Percentiles rank a stretch among this genome's conserved stretches.
These are phyloP conservation scores for Lytechinus variegatus DNA, from an alignment of 35 echinoderm and acorn worm species.

Conservation along the genomic window DNA sequence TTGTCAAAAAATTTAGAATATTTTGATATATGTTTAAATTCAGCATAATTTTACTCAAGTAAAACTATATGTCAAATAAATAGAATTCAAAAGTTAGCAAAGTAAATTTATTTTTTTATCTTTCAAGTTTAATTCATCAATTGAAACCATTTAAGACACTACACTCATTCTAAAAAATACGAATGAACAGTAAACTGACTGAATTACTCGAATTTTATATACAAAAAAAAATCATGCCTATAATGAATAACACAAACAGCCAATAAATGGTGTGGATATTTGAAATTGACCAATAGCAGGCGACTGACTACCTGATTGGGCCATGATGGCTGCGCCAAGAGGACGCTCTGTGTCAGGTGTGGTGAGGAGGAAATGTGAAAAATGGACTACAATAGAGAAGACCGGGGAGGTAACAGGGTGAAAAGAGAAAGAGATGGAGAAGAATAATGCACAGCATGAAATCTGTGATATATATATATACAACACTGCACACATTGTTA, in stretches of 20 bases:
- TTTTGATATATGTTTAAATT: no score
- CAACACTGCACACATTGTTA: constrained; percentile 19
- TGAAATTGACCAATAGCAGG: constrained; percentile 43
- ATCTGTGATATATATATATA: background rate
- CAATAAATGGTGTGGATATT: constrained; percentile 23
- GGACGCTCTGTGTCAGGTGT: constrained; percentile 23
- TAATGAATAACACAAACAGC: constrained; percentile 25
- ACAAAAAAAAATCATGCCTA: constrained; percentile 22
- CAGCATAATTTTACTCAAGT: no score
- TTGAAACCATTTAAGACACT: background rate
- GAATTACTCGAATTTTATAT: background rate
- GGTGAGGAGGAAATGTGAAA: constrained; percentile 47
- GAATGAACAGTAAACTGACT: constrained; percentile 2
- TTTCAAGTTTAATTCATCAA: no score
- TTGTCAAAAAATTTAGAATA: no score
- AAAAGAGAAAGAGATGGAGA: constrained; percentile 34
- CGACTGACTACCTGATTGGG: constrained; percentile 39
- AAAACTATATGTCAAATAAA: no score
- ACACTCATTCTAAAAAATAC: background rate
- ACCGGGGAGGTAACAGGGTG: background rate
- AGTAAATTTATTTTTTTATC: no score
- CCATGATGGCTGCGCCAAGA: constrained; percentile 23
- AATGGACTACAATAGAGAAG: constrained; percentile 32
- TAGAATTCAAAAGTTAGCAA: no score
- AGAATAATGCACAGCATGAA: background rate